These are phyloP conservation scores for Synodontis membranacea DNA, from an alignment of 2,113 vertebrate species.

Conservation along the genomic window DNA sequence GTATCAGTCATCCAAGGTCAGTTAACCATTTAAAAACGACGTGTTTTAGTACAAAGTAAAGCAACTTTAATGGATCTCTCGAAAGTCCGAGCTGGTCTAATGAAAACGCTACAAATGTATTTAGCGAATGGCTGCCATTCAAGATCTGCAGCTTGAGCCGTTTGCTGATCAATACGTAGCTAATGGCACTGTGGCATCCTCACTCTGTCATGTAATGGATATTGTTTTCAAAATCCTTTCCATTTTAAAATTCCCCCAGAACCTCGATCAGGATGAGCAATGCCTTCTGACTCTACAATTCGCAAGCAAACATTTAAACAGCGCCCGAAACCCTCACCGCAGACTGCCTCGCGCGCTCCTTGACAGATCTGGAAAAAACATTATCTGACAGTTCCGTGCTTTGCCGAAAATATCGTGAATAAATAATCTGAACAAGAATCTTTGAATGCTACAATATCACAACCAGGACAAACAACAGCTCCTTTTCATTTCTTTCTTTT, in stretches of 20 bases:
- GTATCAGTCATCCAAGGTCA: background rate
- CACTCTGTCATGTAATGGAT: constrained; percentile 27
- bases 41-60: background rate
- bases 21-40: background rate
- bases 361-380: background rate
- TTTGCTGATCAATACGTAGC: background rate
- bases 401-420: constrained; percentile 4
- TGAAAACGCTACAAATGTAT: background rate
- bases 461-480: background rate
- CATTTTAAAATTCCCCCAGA: constrained; percentile 13
- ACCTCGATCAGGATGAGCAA: background rate
- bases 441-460: background rate
- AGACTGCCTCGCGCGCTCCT: background rate
- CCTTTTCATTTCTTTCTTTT: no score
- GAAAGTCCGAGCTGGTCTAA: background rate
- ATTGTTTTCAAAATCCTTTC: constrained; percentile 36
- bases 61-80: background rate
- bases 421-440: constrained; percentile 4
- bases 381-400: background rate
- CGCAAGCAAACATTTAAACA: constrained; percentile 5
- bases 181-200: constrained; percentile 30
- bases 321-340: background rate
- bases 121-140: background rate
- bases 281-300: background rate
- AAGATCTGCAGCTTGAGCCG: background rate